Evolutionary conservation across 1,140 invertebrate species (phyloP).

Genomic region (Hylaeus anthracinus): DNA sequence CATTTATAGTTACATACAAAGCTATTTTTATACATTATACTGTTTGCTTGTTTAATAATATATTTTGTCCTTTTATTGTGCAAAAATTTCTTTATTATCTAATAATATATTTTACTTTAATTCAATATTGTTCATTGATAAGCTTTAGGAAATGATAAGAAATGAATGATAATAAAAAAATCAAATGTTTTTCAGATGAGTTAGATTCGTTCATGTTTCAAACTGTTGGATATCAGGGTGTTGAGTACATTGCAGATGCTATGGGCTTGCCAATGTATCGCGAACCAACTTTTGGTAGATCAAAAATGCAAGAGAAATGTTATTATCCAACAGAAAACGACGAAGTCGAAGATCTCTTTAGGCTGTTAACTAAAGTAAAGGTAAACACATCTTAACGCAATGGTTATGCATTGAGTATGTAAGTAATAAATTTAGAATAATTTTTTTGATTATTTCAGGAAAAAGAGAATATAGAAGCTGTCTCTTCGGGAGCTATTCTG

Average conservation of each 20-base stretch:
- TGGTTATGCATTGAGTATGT: conserved; percentile 7
- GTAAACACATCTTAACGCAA: conserved; percentile 76
- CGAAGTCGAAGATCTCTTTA: conserved; percentile 99
- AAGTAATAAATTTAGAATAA: conserved; percentile 16
- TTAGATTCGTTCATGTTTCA: conserved; percentile 99
- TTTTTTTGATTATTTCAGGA: conserved; percentile 82
- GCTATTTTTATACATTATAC: too few species aligned
- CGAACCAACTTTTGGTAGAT: conserved; percentile 90
- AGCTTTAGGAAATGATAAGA: background rate
- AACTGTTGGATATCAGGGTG: conserved; percentile 97
- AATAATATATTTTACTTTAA: background rate
- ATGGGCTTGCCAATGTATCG: conserved; percentile 96
- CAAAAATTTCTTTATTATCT: conserved; percentile 5
- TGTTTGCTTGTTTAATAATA: background rate
- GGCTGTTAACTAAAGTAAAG: conserved; percentile 91
- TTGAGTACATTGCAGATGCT: conserved; percentile 95
- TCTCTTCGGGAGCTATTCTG: conserved; percentile 97
- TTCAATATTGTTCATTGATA: conserved; percentile 7
- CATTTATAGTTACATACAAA: background rate
- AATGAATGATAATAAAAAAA: background rate
- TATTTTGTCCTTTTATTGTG: too few species aligned
- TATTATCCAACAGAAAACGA: conserved; percentile 94
- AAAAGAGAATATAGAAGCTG: conserved; percentile 92
- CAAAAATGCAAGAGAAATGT: conserved; percentile 88
- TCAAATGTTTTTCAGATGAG: conserved; percentile 86